Percentiles rank a stretch among this genome's conserved stretches.
These are phyloP conservation scores for Anarrhichthys ocellatus DNA, from an alignment of 2,113 vertebrate species.

Conservation along the genomic window DNA sequence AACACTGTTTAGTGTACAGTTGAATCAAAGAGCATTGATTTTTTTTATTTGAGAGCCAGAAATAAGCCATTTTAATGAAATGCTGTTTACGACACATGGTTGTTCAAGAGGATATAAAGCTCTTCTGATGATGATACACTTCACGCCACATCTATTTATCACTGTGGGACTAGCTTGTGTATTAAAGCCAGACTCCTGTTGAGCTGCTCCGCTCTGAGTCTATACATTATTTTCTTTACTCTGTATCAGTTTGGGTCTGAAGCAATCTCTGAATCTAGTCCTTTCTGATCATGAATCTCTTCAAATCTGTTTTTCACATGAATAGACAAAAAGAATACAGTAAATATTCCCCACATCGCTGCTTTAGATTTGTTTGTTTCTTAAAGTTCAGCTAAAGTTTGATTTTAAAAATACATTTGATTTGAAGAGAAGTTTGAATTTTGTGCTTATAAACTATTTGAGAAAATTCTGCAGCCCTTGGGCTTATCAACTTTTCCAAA, in stretches of 20 bases:
- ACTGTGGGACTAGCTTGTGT: constrained; percentile 27
- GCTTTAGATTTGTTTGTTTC: not conserved
- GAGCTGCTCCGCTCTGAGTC: constrained; percentile 27
- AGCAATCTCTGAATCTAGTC: not conserved
- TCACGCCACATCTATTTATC: constrained; percentile 32
- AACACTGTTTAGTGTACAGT: constrained; percentile 34
- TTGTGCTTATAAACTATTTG: not conserved
- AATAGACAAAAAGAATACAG: not conserved
- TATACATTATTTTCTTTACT: constrained; percentile 38
- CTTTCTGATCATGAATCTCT: not conserved
- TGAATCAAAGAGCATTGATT: constrained; percentile 48
- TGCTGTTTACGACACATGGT: constrained; percentile 33
- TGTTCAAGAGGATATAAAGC: constrained; percentile 43
- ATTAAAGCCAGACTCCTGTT: constrained; percentile 32
- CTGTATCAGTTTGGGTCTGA: not conserved
- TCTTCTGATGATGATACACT: constrained; percentile 49
- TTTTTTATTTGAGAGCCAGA: constrained; percentile 33
- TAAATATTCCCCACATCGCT: not conserved
- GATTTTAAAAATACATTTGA: not conserved
- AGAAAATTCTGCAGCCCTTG: not conserved
- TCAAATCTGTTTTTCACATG: not conserved
- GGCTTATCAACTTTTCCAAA: constrained; percentile 5
- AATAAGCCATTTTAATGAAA: constrained; percentile 58
- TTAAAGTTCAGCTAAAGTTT: constrained; percentile 2
- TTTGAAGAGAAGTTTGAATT: not conserved